Conservation (phyloP, 2,113 vertebrate genomes). For the Pygoscelis adeliae region DNA sequence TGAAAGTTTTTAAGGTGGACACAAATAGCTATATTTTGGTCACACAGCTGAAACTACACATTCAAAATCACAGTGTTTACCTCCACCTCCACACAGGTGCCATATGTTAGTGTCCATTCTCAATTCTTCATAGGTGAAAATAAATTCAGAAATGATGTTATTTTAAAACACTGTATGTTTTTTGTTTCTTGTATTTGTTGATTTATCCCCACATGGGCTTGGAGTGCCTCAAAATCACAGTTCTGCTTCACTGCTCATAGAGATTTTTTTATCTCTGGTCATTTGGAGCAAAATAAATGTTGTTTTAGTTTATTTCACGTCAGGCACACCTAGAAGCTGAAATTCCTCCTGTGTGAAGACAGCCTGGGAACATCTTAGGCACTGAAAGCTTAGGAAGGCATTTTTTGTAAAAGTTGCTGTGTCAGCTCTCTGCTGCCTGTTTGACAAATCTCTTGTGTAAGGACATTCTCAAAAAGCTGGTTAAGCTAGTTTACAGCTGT, state of each 20-base stretch:
- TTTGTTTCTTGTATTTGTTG: not conserved
- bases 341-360: not conserved
- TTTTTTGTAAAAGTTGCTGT: not conserved
- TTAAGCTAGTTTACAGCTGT: constrained; percentile 3
- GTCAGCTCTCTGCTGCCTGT: not conserved
- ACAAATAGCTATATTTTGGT: not conserved
- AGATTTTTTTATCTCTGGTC: not conserved
- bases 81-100: not conserved
- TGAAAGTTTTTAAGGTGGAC: not conserved
- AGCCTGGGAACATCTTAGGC: not conserved
- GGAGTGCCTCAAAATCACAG: not conserved
- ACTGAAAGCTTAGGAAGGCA: not conserved
- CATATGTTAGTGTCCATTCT: not conserved
- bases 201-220: not conserved
- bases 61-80: not conserved
- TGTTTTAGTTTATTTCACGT: not conserved
- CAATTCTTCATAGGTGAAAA: not conserved
- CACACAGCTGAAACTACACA: not conserved
- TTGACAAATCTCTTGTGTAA: constrained; percentile 30
- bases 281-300: not conserved
- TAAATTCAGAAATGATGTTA: not conserved
- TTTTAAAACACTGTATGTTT: not conserved
- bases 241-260: not conserved
- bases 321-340: not conserved
- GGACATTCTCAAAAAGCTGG: not conserved